Evolutionary conservation across 37 sponge, comb jelly and placozoan genomes (phyloP).

Genomic region (Halisarca cf. caerulea): DNA sequence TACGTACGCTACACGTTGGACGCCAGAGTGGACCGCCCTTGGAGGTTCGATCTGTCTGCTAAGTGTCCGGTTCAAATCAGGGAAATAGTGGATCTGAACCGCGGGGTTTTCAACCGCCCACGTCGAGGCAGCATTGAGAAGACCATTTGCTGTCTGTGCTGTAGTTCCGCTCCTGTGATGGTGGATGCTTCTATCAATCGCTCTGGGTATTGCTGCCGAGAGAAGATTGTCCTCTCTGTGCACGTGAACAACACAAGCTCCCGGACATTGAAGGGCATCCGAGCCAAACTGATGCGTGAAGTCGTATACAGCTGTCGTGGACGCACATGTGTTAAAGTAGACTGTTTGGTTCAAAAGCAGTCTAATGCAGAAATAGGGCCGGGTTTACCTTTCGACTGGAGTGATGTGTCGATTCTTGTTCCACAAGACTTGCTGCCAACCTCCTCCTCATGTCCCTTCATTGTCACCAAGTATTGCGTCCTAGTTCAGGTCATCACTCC

Average conservation of each 20-base stretch:
- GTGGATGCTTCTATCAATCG: slow-evolving; percentile 39
- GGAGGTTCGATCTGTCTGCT: slow-evolving; percentile 18
- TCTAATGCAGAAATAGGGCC: not conserved
- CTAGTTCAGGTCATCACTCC: not conserved
- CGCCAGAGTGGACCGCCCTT: slow-evolving; percentile 33
- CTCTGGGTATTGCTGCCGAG: slow-evolving; percentile 31
- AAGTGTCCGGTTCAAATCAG: not conserved
- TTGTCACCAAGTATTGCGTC: not conserved
- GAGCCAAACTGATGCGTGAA: not conserved
- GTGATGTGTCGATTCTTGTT: not conserved
- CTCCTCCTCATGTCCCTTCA: not conserved
- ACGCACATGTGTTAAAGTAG: not conserved
- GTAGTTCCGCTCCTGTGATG: slow-evolving; percentile 27
- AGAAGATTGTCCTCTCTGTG: slow-evolving; percentile 2
- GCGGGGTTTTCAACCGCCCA: not conserved
- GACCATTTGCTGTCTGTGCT: slow-evolving; percentile 53
- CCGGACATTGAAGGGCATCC: not conserved
- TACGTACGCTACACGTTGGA: slow-evolving; percentile 39
- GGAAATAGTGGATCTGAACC: slow-evolving; percentile 28
- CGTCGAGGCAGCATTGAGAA: slow-evolving; percentile 4
- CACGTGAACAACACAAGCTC: slow-evolving; percentile 13
- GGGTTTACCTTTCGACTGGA: not conserved
- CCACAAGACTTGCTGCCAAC: slow-evolving; percentile 3
- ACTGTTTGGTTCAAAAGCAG: not conserved
- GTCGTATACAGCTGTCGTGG: slow-evolving; percentile 9